These are phyloP conservation scores for Temnothorax longispinosus DNA, from an alignment of 1,140 invertebrate genomes.

Conservation along the genomic window DNA sequence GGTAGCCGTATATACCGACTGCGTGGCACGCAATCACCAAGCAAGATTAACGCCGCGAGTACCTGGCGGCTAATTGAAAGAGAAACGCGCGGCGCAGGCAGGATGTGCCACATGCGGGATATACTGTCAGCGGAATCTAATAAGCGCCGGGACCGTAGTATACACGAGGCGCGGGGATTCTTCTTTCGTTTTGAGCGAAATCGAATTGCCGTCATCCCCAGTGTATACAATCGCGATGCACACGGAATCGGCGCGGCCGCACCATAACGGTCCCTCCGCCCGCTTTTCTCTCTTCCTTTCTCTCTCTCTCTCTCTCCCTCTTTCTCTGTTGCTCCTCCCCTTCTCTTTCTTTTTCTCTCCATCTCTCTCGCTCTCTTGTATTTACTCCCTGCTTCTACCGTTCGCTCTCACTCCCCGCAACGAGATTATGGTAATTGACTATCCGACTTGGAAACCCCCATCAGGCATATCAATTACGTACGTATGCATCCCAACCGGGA, in stretches of 20 bases:
- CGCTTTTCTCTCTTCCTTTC: not conserved
- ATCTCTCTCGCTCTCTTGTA: not conserved
- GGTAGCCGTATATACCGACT: not conserved
- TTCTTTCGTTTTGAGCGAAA: constrained; percentile 73
- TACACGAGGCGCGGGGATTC: constrained; percentile 33
- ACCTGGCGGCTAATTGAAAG: constrained; percentile 70
- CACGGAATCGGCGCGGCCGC: constrained; percentile 74
- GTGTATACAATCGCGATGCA: constrained; percentile 73
- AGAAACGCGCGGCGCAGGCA: constrained; percentile 39
- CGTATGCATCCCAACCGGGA: constrained; percentile 81
- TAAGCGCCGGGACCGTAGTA: constrained; percentile 54
- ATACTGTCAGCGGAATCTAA: constrained; percentile 64
- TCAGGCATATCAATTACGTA: constrained; percentile 84
- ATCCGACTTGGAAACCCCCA: constrained; percentile 83
- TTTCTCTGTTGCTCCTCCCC: not conserved
- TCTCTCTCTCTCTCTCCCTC: not conserved
- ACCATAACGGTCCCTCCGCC: constrained; percentile 17
- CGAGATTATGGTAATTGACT: constrained; percentile 85
- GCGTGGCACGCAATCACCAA: constrained; percentile 58
- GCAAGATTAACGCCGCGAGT: constrained; percentile 64
- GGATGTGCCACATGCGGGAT: constrained; percentile 26
- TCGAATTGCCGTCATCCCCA: constrained; percentile 77
- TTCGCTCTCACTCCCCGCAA: constrained; percentile 72
- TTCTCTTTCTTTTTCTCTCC: not conserved
- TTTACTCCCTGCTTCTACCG: not conserved